Conservation (phyloP, 2,113 vertebrate genomes). For the Coregonus clupeaformis region DNA sequence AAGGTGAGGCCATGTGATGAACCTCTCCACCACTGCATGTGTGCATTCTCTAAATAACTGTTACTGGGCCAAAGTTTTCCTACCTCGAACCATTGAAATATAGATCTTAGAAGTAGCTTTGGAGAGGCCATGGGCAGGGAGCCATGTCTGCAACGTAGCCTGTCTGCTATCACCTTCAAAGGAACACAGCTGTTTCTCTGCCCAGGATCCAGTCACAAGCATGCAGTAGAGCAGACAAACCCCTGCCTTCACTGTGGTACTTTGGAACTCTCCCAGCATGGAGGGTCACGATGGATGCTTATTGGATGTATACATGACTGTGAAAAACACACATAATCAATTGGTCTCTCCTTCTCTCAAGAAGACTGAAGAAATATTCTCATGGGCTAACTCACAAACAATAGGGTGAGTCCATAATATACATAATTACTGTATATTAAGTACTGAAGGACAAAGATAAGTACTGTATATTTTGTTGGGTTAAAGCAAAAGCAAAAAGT, state of each 20-base stretch:
- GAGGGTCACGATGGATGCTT: background rate
- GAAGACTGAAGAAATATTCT: background rate
- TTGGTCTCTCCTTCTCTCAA: background rate
- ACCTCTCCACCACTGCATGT: background rate
- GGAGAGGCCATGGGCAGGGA: constrained; percentile 4
- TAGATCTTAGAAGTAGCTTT: constrained; percentile 4
- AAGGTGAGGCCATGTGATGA: constrained; percentile 11
- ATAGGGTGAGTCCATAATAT: background rate
- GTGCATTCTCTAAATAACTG: constrained; percentile 7
- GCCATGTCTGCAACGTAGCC: background rate
- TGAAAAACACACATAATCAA: background rate
- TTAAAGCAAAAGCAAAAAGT: constrained; percentile 6
- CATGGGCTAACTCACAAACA: background rate
- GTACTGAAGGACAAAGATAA: background rate
- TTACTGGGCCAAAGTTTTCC: constrained; percentile 3
- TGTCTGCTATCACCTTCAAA: constrained; percentile 8
- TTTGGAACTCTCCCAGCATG: background rate
- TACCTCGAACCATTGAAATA: constrained; percentile 1
- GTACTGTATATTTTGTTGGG: background rate
- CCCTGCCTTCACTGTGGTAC: background rate
- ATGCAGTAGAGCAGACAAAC: background rate
- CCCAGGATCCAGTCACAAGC: background rate
- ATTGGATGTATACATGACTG: background rate
- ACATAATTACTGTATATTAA: too few relatives aligned
- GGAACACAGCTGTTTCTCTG: background rate